Percentiles rank a stretch among this genome's conserved stretches.
Evolutionary conservation across 2,113 vertebrate species (phyloP).

Genomic region (Oxygymnocypris stewartii): DNA sequence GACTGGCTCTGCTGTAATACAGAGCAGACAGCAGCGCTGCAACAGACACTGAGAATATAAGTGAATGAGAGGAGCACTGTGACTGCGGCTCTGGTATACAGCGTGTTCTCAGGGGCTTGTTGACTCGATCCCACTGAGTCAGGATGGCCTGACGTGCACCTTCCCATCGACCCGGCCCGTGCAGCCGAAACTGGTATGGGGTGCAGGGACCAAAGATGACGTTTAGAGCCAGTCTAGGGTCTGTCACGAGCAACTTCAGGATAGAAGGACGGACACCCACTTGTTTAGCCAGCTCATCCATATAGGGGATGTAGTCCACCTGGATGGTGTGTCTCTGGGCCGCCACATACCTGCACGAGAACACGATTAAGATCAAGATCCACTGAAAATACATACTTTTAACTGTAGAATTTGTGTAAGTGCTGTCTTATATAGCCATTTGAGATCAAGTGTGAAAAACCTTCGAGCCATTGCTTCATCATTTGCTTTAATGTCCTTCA

Average conservation of each 20-base stretch:
- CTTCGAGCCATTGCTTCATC: conserved; percentile 75
- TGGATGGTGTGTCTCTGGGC: conserved; percentile 85
- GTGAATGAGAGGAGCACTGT: conserved; percentile 8
- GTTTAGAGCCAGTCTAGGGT: conserved; percentile 77
- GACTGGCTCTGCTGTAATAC: conserved; percentile 62
- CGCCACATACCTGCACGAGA: conserved; percentile 78
- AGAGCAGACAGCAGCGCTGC: conserved; percentile 52
- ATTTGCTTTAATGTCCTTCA: conserved; percentile 76
- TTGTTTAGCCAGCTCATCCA: conserved; percentile 78
- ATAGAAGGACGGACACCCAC: conserved; percentile 78
- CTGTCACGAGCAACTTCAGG: conserved; percentile 73
- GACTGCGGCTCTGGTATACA: conserved; percentile 53
- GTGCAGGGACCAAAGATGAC: conserved; percentile 82
- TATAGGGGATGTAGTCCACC: conserved; percentile 76
- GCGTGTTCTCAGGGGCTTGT: conserved; percentile 80
- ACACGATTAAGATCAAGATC: neutral
- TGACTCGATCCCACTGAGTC: conserved; percentile 82
- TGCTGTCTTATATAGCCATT: neutral
- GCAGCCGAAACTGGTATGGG: conserved; percentile 56
- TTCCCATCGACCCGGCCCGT: conserved; percentile 82
- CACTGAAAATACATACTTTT: neutral
- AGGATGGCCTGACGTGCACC: conserved; percentile 85
- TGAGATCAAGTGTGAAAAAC: conserved; percentile 52
- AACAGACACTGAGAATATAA: conserved; percentile 57
- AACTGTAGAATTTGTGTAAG: neutral